Conservation (phyloP, 1,140 invertebrate species). For the Aphaenogaster rudis region DNA sequence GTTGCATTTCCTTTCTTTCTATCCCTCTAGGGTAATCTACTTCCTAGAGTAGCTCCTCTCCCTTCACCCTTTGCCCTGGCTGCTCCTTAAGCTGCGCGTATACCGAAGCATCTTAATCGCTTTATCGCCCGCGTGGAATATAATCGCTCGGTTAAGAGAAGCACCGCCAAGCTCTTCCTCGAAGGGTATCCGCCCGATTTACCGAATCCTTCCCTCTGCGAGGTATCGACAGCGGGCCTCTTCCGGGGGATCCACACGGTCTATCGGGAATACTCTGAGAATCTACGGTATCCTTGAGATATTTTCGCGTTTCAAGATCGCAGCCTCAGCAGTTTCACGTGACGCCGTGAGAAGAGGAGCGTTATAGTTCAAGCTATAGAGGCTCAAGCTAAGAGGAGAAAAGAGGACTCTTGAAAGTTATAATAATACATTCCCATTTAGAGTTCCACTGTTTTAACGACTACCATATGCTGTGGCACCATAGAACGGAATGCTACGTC, state of each 20-base stretch:
- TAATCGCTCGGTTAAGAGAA: conserved; percentile 66
- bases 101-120: conserved; percentile 75
- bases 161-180: conserved; percentile 19
- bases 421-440: not conserved
- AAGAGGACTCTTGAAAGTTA: not conserved
- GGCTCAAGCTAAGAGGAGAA: not conserved
- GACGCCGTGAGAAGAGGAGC: conserved; percentile 20
- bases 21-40: conserved; percentile 55
- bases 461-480: not conserved
- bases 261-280: conserved; percentile 69
- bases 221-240: conserved; percentile 71
- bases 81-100: conserved; percentile 70
- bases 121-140: conserved; percentile 74
- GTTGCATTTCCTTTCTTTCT: conserved; percentile 57
- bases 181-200: conserved; percentile 36
- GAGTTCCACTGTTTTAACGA: not conserved
- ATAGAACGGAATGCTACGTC: not conserved
- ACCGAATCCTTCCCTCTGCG: conserved; percentile 39
- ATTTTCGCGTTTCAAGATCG: conserved; percentile 72
- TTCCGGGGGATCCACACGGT: conserved; percentile 52
- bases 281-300: conserved; percentile 68
- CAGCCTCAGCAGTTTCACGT: conserved; percentile 70
- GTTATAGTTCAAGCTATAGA: not conserved
- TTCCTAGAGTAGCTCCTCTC: conserved; percentile 15
- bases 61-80: conserved; percentile 14